phyloP scores from a whole-genome alignment of 64 coral and sea anemone species.

The Anthopleura sola region DNA sequence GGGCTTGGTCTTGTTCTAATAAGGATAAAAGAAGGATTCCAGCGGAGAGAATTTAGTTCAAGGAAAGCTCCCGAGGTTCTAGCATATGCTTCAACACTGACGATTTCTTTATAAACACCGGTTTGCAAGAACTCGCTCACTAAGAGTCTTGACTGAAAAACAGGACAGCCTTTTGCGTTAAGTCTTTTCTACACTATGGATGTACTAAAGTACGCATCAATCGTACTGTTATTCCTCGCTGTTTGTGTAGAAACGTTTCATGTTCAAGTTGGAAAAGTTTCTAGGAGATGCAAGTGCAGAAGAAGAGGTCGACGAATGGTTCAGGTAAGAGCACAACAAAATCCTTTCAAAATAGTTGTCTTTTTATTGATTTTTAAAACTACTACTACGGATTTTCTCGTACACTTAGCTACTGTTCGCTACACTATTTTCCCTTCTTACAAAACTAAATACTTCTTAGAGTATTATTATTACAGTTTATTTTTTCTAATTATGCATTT shows the following conservation, averaged over 20 bases:
- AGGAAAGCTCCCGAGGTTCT: neutral
- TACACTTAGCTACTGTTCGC: too few species aligned
- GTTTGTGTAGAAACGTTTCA: neutral
- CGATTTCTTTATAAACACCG: neutral
- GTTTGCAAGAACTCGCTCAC: neutral
- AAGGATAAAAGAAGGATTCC: slow-evolving; percentile 4
- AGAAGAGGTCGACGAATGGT: neutral
- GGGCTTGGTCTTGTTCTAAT: neutral
- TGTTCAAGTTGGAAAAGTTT: neutral
- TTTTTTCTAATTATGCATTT: too few species aligned
- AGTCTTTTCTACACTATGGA: neutral
- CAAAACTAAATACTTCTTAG: too few species aligned
- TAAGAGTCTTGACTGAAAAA: neutral
- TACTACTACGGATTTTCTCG: too few species aligned
- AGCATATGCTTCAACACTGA: neutral
- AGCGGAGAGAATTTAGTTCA: neutral
- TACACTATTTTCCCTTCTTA: too few species aligned
- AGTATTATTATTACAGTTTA: too few species aligned
- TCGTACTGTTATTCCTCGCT: neutral
- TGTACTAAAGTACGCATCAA: neutral
- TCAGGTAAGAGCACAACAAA: neutral
- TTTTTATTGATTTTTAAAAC: too few species aligned
- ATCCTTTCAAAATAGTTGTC: too few species aligned
- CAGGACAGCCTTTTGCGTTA: neutral
- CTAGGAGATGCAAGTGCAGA: neutral